Percentiles rank a stretch among this genome's conserved stretches.
These are phyloP conservation scores for Drosophila yooni DNA, from an alignment of 2,888 invertebrate species.

Conservation along the genomic window DNA sequence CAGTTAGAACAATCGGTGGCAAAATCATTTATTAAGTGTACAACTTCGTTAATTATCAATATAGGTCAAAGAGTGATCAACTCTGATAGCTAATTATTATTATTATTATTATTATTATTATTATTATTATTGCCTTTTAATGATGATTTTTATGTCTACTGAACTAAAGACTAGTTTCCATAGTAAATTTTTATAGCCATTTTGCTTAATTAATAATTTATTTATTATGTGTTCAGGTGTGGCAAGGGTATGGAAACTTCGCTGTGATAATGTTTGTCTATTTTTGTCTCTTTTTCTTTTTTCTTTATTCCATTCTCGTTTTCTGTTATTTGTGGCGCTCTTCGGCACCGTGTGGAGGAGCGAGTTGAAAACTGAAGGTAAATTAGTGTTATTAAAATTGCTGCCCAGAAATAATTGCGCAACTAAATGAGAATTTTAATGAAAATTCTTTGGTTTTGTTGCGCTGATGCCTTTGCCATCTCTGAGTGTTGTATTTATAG, in stretches of 20 bases:
- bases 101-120: no score
- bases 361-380: conserved; percentile 69
- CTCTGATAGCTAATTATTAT: background rate
- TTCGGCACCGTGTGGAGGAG: conserved; percentile 45
- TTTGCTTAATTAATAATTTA: background rate
- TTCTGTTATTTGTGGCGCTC: conserved; percentile 31
- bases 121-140: no score
- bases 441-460: conserved; percentile 71
- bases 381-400: conserved; percentile 81
- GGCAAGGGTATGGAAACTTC: background rate
- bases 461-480: background rate
- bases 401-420: conserved; percentile 75
- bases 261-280: background rate
- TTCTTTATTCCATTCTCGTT: conserved; percentile 3
- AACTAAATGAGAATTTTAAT: conserved; percentile 78
- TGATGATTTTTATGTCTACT: background rate
- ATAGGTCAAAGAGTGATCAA: background rate
- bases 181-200: background rate
- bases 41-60: background rate
- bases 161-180: background rate
- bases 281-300: background rate
- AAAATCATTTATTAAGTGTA: background rate
- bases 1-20: background rate
- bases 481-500: conserved; percentile 24
- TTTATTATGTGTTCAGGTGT: background rate